Evolutionary conservation across 2,888 invertebrate genomes (phyloP).

Genomic region (Rugalucina vietnamica): DNA sequence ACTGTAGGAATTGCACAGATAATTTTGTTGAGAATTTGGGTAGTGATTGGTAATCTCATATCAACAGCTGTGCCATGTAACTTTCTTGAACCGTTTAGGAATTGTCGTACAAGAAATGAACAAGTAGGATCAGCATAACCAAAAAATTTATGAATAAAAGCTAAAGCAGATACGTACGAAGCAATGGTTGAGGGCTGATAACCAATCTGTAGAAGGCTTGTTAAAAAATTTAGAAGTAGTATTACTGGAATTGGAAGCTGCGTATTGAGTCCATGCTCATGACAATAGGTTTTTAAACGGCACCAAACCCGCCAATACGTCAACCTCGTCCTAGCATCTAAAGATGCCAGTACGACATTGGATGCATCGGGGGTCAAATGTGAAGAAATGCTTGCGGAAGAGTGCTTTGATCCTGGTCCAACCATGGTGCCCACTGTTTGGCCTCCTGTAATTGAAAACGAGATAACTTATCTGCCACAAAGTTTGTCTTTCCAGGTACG

Average conservation of each 20-base stretch:
- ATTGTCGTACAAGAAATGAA: neutral
- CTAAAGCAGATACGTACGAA: neutral
- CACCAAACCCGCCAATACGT: neutral
- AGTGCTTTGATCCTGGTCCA: neutral
- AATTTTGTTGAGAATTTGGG: neutral
- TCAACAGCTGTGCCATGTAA: neutral
- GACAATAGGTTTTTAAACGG: neutral
- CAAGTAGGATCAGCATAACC: neutral
- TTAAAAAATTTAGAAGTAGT: neutral
- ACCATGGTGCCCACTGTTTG: neutral
- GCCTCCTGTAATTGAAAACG: constrained; percentile 51
- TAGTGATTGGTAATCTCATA: neutral
- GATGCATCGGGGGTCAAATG: neutral
- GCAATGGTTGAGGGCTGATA: constrained; percentile 6
- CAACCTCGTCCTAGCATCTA: neutral
- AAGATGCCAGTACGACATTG: neutral
- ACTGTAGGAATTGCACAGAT: neutral
- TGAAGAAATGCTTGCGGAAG: neutral
- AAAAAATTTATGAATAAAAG: neutral
- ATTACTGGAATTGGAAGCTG: neutral
- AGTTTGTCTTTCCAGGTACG: constrained; percentile 30
- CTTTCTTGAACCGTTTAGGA: neutral
- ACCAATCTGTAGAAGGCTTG: neutral
- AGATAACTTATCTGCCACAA: constrained; percentile 29
- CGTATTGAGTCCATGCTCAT: neutral